Percentiles rank a stretch among this genome's conserved stretches.
phyloP scores from a whole-genome alignment of 1,140 invertebrate species.

The Oscheius sp. region DNA sequence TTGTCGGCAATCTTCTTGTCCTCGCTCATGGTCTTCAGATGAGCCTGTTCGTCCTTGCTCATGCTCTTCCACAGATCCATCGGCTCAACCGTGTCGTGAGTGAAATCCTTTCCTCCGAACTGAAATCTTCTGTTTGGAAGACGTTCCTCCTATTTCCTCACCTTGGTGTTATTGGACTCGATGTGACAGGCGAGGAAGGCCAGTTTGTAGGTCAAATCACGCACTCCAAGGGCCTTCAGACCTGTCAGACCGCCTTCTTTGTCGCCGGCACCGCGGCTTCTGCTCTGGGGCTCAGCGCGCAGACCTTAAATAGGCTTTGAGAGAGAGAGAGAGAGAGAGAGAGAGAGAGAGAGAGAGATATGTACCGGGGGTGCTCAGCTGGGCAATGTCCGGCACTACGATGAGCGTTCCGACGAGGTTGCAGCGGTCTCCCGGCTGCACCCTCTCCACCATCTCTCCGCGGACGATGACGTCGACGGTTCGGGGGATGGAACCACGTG shows the following conservation, averaged over 20 bases:
- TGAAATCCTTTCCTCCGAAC: conserved; percentile 65
- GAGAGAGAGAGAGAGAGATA: too few relatives aligned
- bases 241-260: conserved; percentile 74
- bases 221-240: conserved; percentile 85
- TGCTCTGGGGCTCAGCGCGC: conserved; percentile 49
- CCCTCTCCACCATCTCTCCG: conserved; percentile 90
- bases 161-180: conserved; percentile 71
- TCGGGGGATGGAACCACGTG: conserved; percentile 90
- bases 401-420: conserved; percentile 95
- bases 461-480: conserved; percentile 91
- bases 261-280: conserved; percentile 60
- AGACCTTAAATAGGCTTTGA: too few relatives aligned
- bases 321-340: too few relatives aligned
- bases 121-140: too few relatives aligned
- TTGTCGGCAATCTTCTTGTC: conserved; percentile 82
- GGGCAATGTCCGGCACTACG: conserved; percentile 91
- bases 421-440: conserved; percentile 85
- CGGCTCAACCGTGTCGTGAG: conserved; percentile 77
- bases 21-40: conserved; percentile 91
- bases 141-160: too few relatives aligned
- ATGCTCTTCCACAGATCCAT: conserved; percentile 90
- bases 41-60: conserved; percentile 90
- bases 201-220: conserved; percentile 90
- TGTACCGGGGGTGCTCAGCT: conserved; percentile 77
- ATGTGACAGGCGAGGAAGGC: conserved; percentile 92